These are phyloP conservation scores for Thinocorus orbignyianus DNA, from an alignment of 2,113 vertebrate species.

Conservation along the genomic window DNA sequence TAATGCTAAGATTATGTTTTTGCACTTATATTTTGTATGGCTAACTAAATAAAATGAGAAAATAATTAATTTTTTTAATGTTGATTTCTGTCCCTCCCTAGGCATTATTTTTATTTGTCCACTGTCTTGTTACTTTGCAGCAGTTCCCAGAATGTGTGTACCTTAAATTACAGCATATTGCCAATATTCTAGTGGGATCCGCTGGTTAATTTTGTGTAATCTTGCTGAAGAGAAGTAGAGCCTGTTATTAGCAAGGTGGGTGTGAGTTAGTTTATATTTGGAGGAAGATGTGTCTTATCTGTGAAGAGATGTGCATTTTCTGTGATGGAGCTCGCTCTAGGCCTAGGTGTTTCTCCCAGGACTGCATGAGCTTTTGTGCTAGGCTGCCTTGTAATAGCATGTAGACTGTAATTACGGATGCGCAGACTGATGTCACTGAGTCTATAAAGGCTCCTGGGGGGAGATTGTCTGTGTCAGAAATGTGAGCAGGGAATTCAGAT, in stretches of 20 bases:
- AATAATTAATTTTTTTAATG: not conserved
- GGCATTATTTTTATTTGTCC: not conserved
- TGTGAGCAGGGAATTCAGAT: slow-evolving; percentile 31
- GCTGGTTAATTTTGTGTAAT: not conserved
- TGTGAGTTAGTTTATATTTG: not conserved
- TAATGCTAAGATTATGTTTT: not conserved
- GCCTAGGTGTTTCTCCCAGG: slow-evolving; percentile 9
- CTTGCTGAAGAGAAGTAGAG: not conserved
- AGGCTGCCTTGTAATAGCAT: slow-evolving; percentile 3
- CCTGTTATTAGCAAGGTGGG: slow-evolving; percentile 4
- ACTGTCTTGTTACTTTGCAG: not conserved
- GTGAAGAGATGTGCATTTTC: slow-evolving; percentile 34
- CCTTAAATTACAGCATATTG: rapidly evolving
- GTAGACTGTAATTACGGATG: slow-evolving; percentile 49
- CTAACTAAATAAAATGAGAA: not conserved
- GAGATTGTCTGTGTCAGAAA: not conserved
- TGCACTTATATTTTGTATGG: not conserved
- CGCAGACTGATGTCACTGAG: slow-evolving; percentile 8
- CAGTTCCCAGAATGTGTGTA: rapidly evolving
- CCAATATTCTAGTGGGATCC: not conserved
- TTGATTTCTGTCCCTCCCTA: not conserved
- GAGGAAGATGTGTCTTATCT: not conserved
- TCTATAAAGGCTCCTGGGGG: not conserved
- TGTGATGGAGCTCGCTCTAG: not conserved
- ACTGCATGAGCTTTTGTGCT: not conserved